Percentiles rank a stretch among this genome's conserved stretches.
Conservation (phyloP, 2,888 invertebrate genomes). For the Drosophila differens region DNA sequence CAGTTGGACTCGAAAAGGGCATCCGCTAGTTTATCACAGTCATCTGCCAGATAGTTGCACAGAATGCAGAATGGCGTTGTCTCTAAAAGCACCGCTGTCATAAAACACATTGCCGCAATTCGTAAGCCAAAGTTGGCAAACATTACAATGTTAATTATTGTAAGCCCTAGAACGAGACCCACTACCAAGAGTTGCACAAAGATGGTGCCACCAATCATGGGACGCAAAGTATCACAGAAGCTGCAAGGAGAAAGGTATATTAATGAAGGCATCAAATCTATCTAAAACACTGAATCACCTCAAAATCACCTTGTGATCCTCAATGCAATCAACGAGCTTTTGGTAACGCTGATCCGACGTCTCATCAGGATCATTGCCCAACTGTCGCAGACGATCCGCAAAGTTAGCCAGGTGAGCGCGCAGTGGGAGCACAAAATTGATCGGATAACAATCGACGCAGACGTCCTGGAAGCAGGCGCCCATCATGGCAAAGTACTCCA, state of each 20-base stretch:
- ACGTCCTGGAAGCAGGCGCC: slow-evolving; percentile 71
- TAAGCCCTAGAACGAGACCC: slow-evolving; percentile 66
- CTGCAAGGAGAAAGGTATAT: slow-evolving; percentile 30
- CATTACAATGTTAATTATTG: slow-evolving; percentile 67
- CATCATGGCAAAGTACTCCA: slow-evolving; percentile 67
- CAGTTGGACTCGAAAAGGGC: slow-evolving; percentile 77
- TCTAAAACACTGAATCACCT: slow-evolving; percentile 39
- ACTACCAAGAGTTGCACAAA: slow-evolving; percentile 76
- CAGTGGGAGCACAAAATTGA: slow-evolving; percentile 64
- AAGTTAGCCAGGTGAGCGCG: slow-evolving; percentile 68
- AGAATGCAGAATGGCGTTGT: slow-evolving; percentile 75
- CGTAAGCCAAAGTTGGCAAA: slow-evolving; percentile 61
- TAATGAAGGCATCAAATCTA: not conserved
- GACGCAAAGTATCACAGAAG: slow-evolving; percentile 62
- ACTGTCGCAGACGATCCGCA: slow-evolving; percentile 55
- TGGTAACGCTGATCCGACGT: slow-evolving; percentile 51
- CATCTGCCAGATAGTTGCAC: slow-evolving; percentile 67
- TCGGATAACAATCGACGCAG: slow-evolving; percentile 70
- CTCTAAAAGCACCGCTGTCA: slow-evolving; percentile 50
- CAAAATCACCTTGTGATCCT: slow-evolving; percentile 70
- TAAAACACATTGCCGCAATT: slow-evolving; percentile 59
- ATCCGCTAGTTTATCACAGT: slow-evolving; percentile 63
- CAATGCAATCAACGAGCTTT: slow-evolving; percentile 63
- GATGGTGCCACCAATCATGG: slow-evolving; percentile 72
- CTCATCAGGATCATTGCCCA: slow-evolving; percentile 56